Conservation (phyloP, 2,113 vertebrate species). For the Greenwoodochromis staneri region DNA sequence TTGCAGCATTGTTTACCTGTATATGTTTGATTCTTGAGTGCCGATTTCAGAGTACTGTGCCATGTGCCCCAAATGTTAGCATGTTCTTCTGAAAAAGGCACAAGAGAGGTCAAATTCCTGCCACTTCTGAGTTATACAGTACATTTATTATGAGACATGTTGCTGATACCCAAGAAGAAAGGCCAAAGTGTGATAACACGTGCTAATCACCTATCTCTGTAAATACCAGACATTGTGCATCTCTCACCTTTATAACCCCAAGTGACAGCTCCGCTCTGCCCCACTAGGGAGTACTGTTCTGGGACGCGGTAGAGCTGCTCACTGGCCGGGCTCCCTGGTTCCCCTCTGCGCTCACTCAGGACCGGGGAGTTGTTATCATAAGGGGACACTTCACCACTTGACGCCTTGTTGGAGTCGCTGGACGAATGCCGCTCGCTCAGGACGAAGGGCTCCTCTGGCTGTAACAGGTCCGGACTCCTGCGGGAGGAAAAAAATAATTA, state of each 20-base stretch:
- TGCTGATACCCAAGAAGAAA: background rate
- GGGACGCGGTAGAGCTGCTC: constrained; percentile 77
- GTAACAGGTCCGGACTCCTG: constrained; percentile 84
- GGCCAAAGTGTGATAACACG: background rate
- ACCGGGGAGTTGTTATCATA: constrained; percentile 97
- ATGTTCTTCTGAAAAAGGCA: constrained; percentile 71
- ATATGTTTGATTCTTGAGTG: constrained; percentile 77
- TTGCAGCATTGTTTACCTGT: constrained; percentile 69
- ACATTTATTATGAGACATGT: background rate
- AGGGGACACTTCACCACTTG: constrained; percentile 93
- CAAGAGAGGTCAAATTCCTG: background rate
- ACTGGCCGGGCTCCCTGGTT: constrained; percentile 52
- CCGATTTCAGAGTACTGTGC: constrained; percentile 87
- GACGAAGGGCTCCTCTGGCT: constrained; percentile 79
- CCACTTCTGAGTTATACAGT: background rate
- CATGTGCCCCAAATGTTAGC: constrained; percentile 93
- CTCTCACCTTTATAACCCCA: constrained; percentile 76
- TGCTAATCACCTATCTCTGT: background rate
- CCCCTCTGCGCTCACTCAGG: constrained; percentile 75
- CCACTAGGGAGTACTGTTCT: constrained; percentile 73
- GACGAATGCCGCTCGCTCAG: constrained; percentile 84
- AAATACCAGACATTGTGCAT: background rate
- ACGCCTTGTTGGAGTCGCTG: constrained; percentile 90
- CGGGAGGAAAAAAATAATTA: background rate
- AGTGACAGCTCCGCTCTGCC: constrained; percentile 70